These are phyloP conservation scores for Rattus norvegicus DNA, from an alignment of 2,113 vertebrate genomes.

Conservation along the genomic window DNA sequence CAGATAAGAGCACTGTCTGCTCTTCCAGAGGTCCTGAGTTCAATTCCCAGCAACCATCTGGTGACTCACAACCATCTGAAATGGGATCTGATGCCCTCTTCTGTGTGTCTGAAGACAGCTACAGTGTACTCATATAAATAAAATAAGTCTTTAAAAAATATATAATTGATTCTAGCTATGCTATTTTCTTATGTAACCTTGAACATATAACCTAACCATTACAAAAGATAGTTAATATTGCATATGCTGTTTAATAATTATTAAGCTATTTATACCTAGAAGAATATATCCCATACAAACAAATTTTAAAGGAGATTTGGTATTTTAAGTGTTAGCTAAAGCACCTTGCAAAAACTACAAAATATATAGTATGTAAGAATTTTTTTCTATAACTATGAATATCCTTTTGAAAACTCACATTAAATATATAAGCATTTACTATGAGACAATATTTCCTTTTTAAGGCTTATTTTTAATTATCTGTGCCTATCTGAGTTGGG, in stretches of 20 bases:
- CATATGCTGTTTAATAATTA: not conserved
- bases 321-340: conserved; percentile 29
- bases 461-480: not conserved
- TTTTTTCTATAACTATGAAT: conserved; percentile 35
- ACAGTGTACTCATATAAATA: too few relatives aligned
- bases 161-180: conserved; percentile 15
- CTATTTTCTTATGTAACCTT: conserved; percentile 17
- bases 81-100: too few relatives aligned
- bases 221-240: conserved; percentile 11
- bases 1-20: too few relatives aligned
- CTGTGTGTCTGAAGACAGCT: too few relatives aligned
- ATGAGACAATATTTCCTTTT: conserved; percentile 5
- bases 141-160: not conserved
- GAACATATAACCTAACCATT: conserved; percentile 45
- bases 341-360: conserved; percentile 32
- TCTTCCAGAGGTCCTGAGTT: too few relatives aligned
- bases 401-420: not conserved
- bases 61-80: too few relatives aligned
- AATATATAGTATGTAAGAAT: not conserved
- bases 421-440: conserved; percentile 45
- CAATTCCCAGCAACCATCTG: too few relatives aligned
- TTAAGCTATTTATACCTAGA: conserved; percentile 5
- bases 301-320: not conserved
- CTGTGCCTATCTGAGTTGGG: not conserved
- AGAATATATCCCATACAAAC: not conserved